Percentiles rank a stretch among this genome's conserved stretches.
phyloP scores from a whole-genome alignment of 2,797 vertebrate genomes.

The Denticeps clupeoides region DNA sequence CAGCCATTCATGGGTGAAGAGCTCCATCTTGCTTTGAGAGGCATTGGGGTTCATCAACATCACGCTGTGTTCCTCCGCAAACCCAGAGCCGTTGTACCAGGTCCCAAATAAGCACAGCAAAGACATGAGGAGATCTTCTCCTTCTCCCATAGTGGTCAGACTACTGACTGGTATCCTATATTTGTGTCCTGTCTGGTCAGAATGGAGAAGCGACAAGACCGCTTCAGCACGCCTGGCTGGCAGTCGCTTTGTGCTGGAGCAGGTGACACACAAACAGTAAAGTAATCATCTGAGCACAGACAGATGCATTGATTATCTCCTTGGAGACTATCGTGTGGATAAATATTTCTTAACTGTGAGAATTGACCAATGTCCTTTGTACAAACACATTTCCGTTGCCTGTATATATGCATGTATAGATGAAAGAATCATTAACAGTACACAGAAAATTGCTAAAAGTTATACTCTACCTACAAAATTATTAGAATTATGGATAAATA shows the following conservation, averaged over 20 bases:
- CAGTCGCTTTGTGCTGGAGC: slow-evolving; percentile 8
- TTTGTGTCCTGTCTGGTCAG: no score
- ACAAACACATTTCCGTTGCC: no score
- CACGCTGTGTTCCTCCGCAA: slow-evolving; percentile 36
- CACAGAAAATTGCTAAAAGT: no score
- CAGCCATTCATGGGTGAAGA: slow-evolving; percentile 36
- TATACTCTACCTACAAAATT: no score
- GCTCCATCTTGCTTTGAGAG: slow-evolving; percentile 25
- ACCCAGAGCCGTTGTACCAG: slow-evolving; percentile 39
- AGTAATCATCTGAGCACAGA: slow-evolving; percentile 22
- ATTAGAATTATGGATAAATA: no score
- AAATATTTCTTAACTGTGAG: slow-evolving; percentile 39
- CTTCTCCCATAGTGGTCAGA: slow-evolving; percentile 1
- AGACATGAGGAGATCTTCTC: slow-evolving; percentile 20
- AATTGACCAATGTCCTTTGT: slow-evolving; percentile 39
- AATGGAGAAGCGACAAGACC: no score
- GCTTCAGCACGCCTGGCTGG: not conserved
- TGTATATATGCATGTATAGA: no score
- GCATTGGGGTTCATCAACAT: slow-evolving; percentile 21
- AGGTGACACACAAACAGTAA: slow-evolving; percentile 1
- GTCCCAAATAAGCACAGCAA: slow-evolving; percentile 28
- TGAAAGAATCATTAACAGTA: no score
- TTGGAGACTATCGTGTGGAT: slow-evolving; percentile 28
- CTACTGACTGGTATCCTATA: no score
- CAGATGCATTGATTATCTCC: slow-evolving; percentile 32